Evolutionary conservation across 2,797 vertebrate species (phyloP), one percentile per base, ranked within the genome.

Genomic region (Crax fasciolata): DNA sequence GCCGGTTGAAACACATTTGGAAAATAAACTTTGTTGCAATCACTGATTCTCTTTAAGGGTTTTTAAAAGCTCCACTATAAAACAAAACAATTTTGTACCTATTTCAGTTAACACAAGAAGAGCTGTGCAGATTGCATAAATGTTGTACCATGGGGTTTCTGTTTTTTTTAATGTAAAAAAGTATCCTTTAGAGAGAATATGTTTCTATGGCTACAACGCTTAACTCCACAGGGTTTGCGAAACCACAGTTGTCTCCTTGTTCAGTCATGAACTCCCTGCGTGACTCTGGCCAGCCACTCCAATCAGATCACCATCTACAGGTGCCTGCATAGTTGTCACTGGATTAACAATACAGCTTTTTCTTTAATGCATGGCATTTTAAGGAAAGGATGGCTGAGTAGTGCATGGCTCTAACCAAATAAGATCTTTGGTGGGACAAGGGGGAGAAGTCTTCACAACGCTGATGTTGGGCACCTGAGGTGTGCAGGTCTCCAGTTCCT

Each of bases 11-110:
- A 72, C 54, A 72, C 58, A 48, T 87, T 85, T 78, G 48, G 84
- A 93, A 94, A 95, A 92, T 63, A 62, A 83, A 89, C 61, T 92
- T 94, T 0, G 1, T 84, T 55, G 32, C 66, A 89, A 63, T 88
- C 70, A 61, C 58, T 84, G 66, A 41, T 55, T 72, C 25, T 90
- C 87, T 91, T 93, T 46, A 72, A 44, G 59, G 8, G 30, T 75
- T 92, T 90, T 89, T 78, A 70, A 93, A 87, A 75, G 52, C 51
- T 91, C 43, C 7, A 4, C 23, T 38, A 0, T n/a, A 52, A 78
- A 59, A 44, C 12, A 84, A 28, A 71, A 67, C 8, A 70, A 70
- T 70, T 82, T 76, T 49, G 39, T 59, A 25, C 15, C 17, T 85
- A 2, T 80, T 92, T 81, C 58, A 49, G 13, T 59, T 68, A 48